These are phyloP conservation scores for Notiomystis cincta DNA, from an alignment of 2,113 vertebrate species.

Conservation along the genomic window DNA sequence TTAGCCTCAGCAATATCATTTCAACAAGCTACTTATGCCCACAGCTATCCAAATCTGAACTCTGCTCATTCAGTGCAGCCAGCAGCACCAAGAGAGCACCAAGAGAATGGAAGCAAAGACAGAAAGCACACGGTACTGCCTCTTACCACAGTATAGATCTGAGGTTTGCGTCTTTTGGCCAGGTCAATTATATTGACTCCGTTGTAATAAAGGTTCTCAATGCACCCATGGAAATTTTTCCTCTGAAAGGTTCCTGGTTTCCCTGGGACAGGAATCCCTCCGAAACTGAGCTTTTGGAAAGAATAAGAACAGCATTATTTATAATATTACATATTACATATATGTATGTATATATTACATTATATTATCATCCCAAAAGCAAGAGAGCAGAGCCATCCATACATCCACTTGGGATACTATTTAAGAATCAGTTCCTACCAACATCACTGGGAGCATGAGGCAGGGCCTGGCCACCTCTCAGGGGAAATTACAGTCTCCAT, in stretches of 20 bases:
- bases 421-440: neutral
- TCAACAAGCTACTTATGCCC: neutral
- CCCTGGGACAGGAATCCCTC: conserved; percentile 93
- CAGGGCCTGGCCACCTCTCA: neutral
- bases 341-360: no score
- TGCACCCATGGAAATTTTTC: conserved; percentile 95
- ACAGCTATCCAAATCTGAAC: neutral
- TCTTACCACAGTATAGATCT: conserved; percentile 97
- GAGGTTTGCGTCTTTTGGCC: conserved; percentile 93
- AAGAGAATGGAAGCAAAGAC: neutral
- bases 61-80: neutral
- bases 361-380: neutral
- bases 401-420: neutral
- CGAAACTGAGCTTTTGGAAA: conserved; percentile 90
- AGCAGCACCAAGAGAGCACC: neutral
- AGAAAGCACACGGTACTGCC: neutral
- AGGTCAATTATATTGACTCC: conserved; percentile 95
- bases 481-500: neutral
- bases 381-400: neutral
- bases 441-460: neutral
- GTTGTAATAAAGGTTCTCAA: conserved; percentile 98
- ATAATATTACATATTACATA: neutral
- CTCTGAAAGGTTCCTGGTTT: conserved; percentile 97
- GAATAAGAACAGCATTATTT: conserved; percentile 41
- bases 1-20: neutral